These are phyloP conservation scores for Tonatia bakeri DNA, from an alignment of 2,113 vertebrate genomes.

Conservation along the genomic window DNA sequence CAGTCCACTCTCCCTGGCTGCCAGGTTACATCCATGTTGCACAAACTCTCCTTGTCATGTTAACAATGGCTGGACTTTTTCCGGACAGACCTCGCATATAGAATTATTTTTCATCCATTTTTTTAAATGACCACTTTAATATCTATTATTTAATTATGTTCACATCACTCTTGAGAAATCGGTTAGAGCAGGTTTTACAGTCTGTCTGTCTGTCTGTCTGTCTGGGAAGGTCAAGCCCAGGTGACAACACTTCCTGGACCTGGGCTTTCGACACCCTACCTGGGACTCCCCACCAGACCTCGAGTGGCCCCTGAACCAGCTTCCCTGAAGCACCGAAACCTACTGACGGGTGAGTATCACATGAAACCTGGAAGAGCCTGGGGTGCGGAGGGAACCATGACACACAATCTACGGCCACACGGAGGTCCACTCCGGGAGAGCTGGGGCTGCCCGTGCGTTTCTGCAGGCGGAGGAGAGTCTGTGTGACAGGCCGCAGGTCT, in stretches of 20 bases:
- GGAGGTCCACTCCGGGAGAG: background rate
- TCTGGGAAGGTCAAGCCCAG: background rate
- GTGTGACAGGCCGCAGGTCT: background rate
- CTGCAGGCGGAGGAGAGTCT: background rate
- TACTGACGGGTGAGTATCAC: background rate
- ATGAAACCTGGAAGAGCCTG: background rate
- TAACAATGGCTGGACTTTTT: no score
- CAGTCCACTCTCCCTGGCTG: no score
- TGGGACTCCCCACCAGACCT: background rate
- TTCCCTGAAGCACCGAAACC: background rate
- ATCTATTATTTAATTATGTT: background rate
- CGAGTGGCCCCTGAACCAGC: background rate
- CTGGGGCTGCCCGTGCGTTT: background rate
- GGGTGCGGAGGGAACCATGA: background rate
- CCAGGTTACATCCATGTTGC: no score
- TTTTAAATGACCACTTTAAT: background rate
- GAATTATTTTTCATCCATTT: background rate
- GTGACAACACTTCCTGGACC: background rate
- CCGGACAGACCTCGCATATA: background rate
- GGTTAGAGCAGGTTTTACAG: background rate
- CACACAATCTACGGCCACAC: background rate
- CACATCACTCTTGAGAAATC: background rate
- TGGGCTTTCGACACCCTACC: background rate
- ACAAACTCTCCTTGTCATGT: no score
- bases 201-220: background rate